Percentiles rank a stretch among this genome's conserved stretches.
Conservation (phyloP, 2,888 invertebrate genomes). For the Ligdia adustata region DNA sequence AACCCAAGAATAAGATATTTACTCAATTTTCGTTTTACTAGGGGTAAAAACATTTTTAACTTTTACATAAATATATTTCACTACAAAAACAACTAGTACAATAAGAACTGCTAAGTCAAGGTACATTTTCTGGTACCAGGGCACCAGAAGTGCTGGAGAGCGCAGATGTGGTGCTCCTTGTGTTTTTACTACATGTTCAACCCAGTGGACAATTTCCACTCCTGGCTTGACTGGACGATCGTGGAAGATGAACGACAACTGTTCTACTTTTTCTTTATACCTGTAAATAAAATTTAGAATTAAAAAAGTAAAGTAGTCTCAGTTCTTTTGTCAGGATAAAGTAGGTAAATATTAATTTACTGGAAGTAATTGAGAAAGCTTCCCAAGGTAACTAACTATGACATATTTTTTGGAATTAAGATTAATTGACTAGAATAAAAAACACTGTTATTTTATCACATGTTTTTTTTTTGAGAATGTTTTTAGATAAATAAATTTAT, state of each 20-base stretch:
- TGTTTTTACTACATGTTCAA: slow-evolving; percentile 86
- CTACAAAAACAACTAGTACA: background rate
- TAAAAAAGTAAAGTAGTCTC: too few relatives aligned
- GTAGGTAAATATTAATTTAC: too few relatives aligned
- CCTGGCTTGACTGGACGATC: slow-evolving; percentile 81
- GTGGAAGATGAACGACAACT: slow-evolving; percentile 53
- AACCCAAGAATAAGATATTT: too few relatives aligned
- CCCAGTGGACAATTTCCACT: slow-evolving; percentile 87
- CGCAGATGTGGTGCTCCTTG: slow-evolving; percentile 80
- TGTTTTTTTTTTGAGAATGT: too few relatives aligned
- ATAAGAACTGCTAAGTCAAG: slow-evolving; percentile 45
- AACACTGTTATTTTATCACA: too few relatives aligned
- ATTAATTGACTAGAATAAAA: too few relatives aligned
- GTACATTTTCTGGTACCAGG: slow-evolving; percentile 63
- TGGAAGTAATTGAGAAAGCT: too few relatives aligned
- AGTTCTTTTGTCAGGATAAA: too few relatives aligned
- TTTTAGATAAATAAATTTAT: too few relatives aligned
- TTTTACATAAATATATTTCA: slow-evolving; percentile 7
- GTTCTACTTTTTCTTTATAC: slow-evolving; percentile 45
- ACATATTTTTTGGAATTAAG: too few relatives aligned
- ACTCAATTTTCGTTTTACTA: slow-evolving; percentile 5
- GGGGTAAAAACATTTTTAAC: background rate
- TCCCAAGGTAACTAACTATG: too few relatives aligned
- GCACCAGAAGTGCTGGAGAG: slow-evolving; percentile 51
- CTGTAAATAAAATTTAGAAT: too few relatives aligned